phyloP scores from a whole-genome alignment of 2,113 vertebrate genomes.

The Sarotherodon lohbergeri region DNA sequence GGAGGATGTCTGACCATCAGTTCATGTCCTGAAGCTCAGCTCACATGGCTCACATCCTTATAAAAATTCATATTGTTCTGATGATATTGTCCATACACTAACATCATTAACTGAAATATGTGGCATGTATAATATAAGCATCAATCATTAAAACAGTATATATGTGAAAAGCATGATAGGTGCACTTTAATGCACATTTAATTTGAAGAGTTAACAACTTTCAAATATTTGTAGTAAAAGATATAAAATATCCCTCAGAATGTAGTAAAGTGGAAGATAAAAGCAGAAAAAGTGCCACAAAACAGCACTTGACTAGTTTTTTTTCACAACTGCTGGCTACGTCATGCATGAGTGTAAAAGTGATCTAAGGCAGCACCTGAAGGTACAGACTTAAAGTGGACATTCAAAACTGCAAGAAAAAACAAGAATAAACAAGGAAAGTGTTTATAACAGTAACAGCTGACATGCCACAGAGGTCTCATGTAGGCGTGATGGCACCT shows the following conservation, averaged over 20 bases:
- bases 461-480: background rate
- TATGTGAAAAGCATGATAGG: background rate
- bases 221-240: background rate
- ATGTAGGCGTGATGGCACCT: background rate
- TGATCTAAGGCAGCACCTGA: background rate
- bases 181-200: background rate
- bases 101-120: background rate
- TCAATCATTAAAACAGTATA: background rate
- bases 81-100: background rate
- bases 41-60: background rate
- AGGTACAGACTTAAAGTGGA: background rate
- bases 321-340: background rate
- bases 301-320: background rate
- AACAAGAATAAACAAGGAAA: background rate
- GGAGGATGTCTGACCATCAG: background rate
- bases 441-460: background rate
- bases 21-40: background rate
- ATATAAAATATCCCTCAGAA: background rate
- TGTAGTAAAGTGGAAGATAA: background rate
- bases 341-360: background rate
- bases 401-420: background rate
- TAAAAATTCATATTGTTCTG: background rate
- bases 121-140: background rate
- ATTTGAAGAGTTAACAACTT: background rate
- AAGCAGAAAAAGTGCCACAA: background rate